phyloP scores from a whole-genome alignment of 2,888 invertebrate species.

The Agriopis aurantiaria region DNA sequence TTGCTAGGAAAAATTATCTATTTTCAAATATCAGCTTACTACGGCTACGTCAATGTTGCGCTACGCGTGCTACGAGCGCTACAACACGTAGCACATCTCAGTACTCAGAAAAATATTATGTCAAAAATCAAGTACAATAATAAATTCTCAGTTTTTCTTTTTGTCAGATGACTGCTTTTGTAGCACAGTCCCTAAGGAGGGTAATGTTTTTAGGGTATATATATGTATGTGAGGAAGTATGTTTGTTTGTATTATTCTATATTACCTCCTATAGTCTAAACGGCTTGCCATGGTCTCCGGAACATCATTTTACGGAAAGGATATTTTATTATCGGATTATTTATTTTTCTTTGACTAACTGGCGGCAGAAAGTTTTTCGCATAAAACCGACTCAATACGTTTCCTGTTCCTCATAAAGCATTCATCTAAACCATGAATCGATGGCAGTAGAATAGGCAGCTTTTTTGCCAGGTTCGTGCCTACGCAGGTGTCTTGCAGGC shows the following conservation, averaged over 20 bases:
- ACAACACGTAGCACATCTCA: background rate
- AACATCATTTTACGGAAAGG: background rate
- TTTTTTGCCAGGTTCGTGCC: constrained; percentile 79
- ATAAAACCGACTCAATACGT: constrained; percentile 47
- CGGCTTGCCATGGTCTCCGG: too few relatives aligned
- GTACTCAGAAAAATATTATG: background rate
- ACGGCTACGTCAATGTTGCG: background rate
- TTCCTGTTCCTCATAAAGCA: constrained; percentile 50
- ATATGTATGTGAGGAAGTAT: background rate
- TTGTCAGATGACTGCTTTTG: background rate
- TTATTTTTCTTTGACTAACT: background rate
- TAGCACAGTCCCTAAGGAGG: background rate
- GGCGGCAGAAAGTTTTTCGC: constrained; percentile 4
- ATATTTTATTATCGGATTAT: background rate
- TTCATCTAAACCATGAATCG: constrained; percentile 68
- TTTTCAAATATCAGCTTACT: background rate
- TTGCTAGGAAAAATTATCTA: background rate
- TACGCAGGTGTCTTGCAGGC: constrained; percentile 71
- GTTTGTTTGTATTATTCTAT: background rate
- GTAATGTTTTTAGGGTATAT: background rate
- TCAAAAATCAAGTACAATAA: too few relatives aligned
- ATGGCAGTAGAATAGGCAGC: constrained; percentile 58
- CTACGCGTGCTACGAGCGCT: constrained; percentile 1
- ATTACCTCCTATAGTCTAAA: too few relatives aligned
- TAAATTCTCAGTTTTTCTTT: background rate